Conservation (phyloP, 2,797 vertebrate genomes). For the Adrianichthys oophorus region DNA sequence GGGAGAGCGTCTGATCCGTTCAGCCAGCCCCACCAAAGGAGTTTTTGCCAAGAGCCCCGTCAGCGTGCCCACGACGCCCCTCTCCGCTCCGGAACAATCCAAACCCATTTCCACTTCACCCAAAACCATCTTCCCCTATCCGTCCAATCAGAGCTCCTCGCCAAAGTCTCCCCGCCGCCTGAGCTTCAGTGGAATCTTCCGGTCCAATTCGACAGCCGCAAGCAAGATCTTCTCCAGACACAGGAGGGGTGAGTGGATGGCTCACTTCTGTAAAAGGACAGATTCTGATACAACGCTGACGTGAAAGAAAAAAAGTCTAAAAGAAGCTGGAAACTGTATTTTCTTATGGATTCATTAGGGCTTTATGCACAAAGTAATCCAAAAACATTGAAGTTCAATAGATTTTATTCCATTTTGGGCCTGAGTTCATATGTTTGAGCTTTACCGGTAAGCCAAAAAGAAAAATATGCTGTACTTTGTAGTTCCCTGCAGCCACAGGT, state of each 20-base stretch:
- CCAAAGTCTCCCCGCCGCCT: constrained; percentile 95
- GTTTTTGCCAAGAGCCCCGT: constrained; percentile 78
- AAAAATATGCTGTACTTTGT: constrained; percentile 22
- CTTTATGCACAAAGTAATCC: neutral
- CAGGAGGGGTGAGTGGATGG: constrained; percentile 87
- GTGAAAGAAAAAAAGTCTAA: too few species aligned
- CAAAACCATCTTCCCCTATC: constrained; percentile 90
- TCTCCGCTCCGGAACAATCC: constrained; percentile 82
- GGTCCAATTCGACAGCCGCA: constrained; percentile 85
- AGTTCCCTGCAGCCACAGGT: neutral
- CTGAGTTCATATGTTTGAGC: too few species aligned
- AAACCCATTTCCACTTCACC: constrained; percentile 85
- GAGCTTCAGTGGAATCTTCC: constrained; percentile 96
- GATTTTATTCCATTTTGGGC: neutral
- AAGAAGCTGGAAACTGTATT: neutral
- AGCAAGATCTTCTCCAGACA: constrained; percentile 94
- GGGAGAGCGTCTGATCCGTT: constrained; percentile 80
- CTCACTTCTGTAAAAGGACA: too few species aligned
- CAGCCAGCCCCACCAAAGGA: constrained; percentile 84
- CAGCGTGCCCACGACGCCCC: constrained; percentile 77
- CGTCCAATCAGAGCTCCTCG: constrained; percentile 84
- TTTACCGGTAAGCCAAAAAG: too few species aligned
- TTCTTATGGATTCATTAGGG: constrained; percentile 27
- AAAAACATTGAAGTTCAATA: constrained; percentile 11
- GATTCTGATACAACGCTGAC: too few species aligned